Evolutionary conservation across 2,113 vertebrate genomes (phyloP).

Genomic region (Chrysemys picta): DNA sequence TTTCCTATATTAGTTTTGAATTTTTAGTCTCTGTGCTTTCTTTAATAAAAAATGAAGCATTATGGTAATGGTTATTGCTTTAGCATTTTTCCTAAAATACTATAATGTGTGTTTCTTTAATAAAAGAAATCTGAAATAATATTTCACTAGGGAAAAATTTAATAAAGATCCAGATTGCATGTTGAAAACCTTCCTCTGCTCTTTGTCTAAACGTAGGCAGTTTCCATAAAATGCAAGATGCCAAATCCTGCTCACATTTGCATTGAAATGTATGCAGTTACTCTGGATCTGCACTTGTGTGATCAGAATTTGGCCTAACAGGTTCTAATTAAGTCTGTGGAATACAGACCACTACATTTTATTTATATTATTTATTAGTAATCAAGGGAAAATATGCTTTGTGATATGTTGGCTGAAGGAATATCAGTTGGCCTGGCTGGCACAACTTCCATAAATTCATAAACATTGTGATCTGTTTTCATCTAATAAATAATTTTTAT

Average conservation of each 20-base stretch:
- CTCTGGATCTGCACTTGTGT: background rate
- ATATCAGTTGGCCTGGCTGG: background rate
- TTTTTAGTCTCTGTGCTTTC: background rate
- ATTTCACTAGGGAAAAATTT: constrained; percentile 40
- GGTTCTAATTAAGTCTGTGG: background rate
- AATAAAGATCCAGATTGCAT: constrained; percentile 41
- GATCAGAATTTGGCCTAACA: background rate
- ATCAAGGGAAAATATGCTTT: background rate
- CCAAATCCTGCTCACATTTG: background rate
- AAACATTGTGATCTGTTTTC: background rate
- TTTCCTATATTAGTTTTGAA: constrained; percentile 11
- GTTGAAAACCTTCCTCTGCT: constrained; percentile 22
- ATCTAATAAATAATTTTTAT: background rate
- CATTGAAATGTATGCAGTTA: background rate
- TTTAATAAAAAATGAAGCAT: constrained; percentile 30
- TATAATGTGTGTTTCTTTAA: constrained; percentile 18
- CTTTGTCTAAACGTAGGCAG: constrained; percentile 14
- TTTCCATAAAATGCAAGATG: constrained; percentile 4
- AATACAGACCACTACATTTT: background rate
- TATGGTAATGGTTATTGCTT: constrained; percentile 5
- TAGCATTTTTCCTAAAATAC: constrained; percentile 2
- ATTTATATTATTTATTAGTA: background rate
- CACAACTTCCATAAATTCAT: background rate
- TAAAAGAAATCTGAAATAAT: constrained; percentile 36
- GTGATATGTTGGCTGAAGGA: background rate